Evolutionary conservation across 1,140 invertebrate genomes (phyloP), one percentile per base, ranked within the genome.

Genomic region (Melipona quadrifasciata): DNA sequence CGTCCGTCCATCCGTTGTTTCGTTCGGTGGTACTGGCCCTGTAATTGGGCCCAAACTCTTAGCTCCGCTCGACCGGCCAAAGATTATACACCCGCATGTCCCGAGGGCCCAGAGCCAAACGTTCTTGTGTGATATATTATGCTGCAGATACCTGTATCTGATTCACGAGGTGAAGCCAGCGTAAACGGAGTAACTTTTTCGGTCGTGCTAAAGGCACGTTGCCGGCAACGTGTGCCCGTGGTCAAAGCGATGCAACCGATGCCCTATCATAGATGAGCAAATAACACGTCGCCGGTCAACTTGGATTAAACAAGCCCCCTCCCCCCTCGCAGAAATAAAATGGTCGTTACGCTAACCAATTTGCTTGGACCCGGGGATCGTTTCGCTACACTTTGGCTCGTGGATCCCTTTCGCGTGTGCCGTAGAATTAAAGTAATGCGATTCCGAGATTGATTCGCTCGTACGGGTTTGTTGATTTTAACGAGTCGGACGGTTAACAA

Each of bases 41-140:
- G 94, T 95, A 95, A 95, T 95, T 95, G 94, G 94, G 93, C 91
- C 93, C 93, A 92, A 94, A 94, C 92, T 93, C 88, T 92, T 91
- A 93, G 93, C 92, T 92, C 90, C 91, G 90, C 92, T 94, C 92
- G 90, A 90, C 90, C 92, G 90, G 91, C 90, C 93, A 93, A 93
- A 95, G 94, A 95, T 95, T 95, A 95, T 94, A 95, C 94, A 94
- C 94, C 94, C 94, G 92, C 93, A 93, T 94, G 93, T 94, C 94
- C 93, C 85, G 92, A 92, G 94, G 94, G 92, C 81, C 88, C 84
- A 89, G 82, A 89, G 90, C 90, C 92, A 91, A 93, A 92, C 91
- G 91, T 91, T 94, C 92, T 92, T 92, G 89, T 93, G 93, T 94
- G 93, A 95, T 94, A 95, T 94, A 95, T 95, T 93, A 92, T 94